Evolutionary conservation across 2,888 invertebrate species (phyloP).

Genomic region (Rutpela maculata): DNA sequence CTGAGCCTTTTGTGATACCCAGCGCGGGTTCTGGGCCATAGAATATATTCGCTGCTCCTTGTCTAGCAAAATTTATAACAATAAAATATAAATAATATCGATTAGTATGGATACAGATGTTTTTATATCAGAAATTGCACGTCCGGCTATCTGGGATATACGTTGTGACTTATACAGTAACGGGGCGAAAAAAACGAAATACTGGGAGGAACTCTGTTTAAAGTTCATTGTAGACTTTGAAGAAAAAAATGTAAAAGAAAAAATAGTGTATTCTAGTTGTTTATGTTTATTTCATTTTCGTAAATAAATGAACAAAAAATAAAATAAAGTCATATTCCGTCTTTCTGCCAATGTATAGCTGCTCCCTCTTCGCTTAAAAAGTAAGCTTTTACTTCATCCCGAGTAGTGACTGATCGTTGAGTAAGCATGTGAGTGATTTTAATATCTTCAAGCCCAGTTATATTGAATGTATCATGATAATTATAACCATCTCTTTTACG

Average conservation of each 20-base stretch:
- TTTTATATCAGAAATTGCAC: conserved; percentile 15
- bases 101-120: not conserved
- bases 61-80: not conserved
- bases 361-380: no score
- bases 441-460: no score
- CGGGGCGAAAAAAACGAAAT: conserved; percentile 8
- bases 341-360: not conserved
- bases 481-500: conserved; percentile 16
- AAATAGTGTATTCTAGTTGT: not conserved
- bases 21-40: no score
- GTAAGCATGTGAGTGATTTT: no score
- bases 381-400: no score
- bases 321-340: not conserved
- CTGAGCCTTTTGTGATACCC: no score
- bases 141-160: conserved; percentile 17
- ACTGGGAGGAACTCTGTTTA: not conserved
- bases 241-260: conserved; percentile 7
- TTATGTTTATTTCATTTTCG: no score
- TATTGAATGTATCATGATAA: not conserved
- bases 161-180: conserved; percentile 8
- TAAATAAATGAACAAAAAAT: no score
- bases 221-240: conserved; percentile 4
- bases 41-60: no score
- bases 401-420: no score
- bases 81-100: not conserved